These are phyloP conservation scores for Anisognathus igniventris DNA, from an alignment of 2,797 vertebrate species.

Conservation along the genomic window DNA sequence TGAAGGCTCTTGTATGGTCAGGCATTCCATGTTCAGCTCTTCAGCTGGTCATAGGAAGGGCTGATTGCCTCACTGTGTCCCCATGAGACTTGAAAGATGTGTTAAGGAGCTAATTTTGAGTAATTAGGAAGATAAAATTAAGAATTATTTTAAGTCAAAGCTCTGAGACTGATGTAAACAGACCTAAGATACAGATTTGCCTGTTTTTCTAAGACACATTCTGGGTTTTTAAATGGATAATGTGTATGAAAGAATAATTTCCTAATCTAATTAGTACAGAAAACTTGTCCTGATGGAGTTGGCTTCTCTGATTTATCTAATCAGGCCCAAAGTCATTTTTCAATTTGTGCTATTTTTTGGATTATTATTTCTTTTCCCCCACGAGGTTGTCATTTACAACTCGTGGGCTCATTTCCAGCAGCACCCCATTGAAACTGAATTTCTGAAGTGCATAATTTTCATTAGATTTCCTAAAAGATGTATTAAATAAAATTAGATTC, in stretches of 20 bases:
- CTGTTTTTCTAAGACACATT: neutral
- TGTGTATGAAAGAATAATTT: neutral
- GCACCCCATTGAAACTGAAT: neutral
- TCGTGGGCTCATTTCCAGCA: neutral
- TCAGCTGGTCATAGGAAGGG: neutral
- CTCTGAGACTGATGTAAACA: neutral
- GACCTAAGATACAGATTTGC: neutral
- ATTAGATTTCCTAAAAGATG: conserved; percentile 19
- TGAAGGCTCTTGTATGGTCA: neutral
- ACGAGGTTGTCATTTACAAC: neutral
- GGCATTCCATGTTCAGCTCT: neutral
- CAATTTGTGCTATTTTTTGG: neutral
- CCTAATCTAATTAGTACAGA: neutral
- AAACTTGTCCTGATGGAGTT: neutral
- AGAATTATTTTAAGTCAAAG: neutral
- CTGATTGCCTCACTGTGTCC: neutral
- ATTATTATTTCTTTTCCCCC: neutral
- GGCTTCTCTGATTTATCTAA: neutral
- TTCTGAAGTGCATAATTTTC: neutral
- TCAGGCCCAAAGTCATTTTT: neutral
- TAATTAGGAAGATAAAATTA: neutral
- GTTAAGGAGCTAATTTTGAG: neutral
- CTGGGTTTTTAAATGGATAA: neutral
- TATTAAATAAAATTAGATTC: conserved; percentile 11
- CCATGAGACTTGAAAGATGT: neutral